Percentiles rank a stretch among this genome's conserved stretches.
These are phyloP conservation scores for Stenopsyche tienmushanensis DNA, from an alignment of 1,140 invertebrate species.

Conservation along the genomic window DNA sequence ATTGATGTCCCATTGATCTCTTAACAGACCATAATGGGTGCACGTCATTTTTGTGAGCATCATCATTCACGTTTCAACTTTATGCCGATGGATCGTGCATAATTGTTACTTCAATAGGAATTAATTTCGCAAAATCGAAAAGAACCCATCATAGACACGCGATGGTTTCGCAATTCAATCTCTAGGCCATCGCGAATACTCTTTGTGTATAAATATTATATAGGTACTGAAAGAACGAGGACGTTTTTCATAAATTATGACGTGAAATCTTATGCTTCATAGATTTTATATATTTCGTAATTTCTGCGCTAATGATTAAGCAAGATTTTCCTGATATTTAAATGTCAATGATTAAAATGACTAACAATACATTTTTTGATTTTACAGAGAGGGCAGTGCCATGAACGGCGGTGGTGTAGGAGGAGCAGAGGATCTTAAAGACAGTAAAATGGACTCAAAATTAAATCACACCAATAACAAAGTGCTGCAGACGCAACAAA, in stretches of 20 bases:
- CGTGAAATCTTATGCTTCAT: not conserved
- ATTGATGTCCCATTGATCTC: too few relatives aligned
- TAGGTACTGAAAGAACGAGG: not conserved
- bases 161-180: not conserved
- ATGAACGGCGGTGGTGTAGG: constrained; percentile 36
- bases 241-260: not conserved
- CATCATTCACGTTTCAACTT: too few relatives aligned
- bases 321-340: too few relatives aligned
- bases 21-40: too few relatives aligned
- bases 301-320: too few relatives aligned
- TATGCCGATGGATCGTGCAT: too few relatives aligned
- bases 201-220: not conserved
- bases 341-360: not conserved
- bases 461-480: constrained; percentile 34
- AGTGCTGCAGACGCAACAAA: constrained; percentile 36
- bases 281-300: not conserved
- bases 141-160: not conserved
- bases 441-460: constrained; percentile 37
- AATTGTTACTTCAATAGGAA: too few relatives aligned
- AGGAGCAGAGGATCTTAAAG: constrained; percentile 9
- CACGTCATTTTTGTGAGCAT: too few relatives aligned
- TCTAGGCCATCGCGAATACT: not conserved
- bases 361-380: constrained; percentile 9
- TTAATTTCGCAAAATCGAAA: not conserved
- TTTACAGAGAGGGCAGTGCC: constrained; percentile 33